These are phyloP conservation scores for Saimiri boliviensis DNA, from an alignment of 2,113 vertebrate species.

Conservation along the genomic window DNA sequence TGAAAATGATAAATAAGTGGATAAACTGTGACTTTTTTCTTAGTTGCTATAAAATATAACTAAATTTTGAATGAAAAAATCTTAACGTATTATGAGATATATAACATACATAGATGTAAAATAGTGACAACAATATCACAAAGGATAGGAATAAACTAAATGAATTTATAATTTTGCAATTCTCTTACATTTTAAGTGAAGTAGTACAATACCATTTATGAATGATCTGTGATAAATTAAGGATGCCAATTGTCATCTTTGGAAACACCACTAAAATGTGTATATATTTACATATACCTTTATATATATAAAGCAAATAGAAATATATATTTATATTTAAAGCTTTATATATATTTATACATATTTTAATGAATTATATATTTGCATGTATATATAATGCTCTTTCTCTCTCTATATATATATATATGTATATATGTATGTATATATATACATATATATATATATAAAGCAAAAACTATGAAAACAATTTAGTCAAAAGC, in stretches of 20 bases:
- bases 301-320: too few species aligned
- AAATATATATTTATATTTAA: too few species aligned
- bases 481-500: neutral
- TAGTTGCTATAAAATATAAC: constrained; percentile 6
- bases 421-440: too few species aligned
- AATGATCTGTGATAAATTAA: neutral
- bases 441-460: too few species aligned
- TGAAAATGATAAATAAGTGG: neutral
- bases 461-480: too few species aligned
- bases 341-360: too few species aligned
- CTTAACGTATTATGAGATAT: neutral
- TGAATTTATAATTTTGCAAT: neutral
- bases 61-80: neutral
- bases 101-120: neutral
- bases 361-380: too few species aligned
- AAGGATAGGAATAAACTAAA: neutral
- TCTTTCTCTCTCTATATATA: too few species aligned
- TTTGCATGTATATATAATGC: too few species aligned
- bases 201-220: neutral
- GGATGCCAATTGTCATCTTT: neutral
- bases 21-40: neutral
- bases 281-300: too few species aligned
- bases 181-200: neutral
- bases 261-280: neutral
- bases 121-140: neutral